Base-by-base conservation (phyloP, 2,797 vertebrate species). In the Phoebastria nigripes region DNA sequence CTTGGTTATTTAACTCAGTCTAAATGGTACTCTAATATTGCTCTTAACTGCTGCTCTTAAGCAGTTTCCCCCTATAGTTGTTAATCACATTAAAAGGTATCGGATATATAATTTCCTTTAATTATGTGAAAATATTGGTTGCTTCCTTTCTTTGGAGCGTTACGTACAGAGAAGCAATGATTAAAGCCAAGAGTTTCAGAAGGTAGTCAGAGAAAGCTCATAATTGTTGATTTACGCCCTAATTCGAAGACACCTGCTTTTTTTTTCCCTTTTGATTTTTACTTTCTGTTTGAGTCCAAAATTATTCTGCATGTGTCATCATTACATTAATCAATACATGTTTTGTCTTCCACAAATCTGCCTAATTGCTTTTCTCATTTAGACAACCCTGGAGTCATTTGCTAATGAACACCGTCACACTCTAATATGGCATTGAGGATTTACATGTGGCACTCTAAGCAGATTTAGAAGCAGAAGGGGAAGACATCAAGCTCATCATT, bases 361-460 rank as follows among this genome's bases (percentile, higher is more conserved):
- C 89, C 87, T 98, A 97, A 98, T 97, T 97, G 90, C 97, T 95
- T 78, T 95, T 95, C 97, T 97, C 95, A 85, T 97, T 97, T 92
- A 96, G 96, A 86, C 96, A 97, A 55, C 95, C 94, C 96, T 70
- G 80, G 88, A 97, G 94, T 84, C 80, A 83, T 96, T 97, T 91
- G 92, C 97, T 97, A 96, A 97, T 26, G 74, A 97, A 94, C 94
- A 90, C 77, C 33, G 3, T 90, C 62, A 62, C 4, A 37, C 76
- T 62, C 93, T 95, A 95, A 91, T 56, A 33, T 8, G 77, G 93
- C 85, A 65, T 46, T 81, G 62, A 93, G 92, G 86, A 80, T 95
- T 97, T 90, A 74, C 96, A 89, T 10, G 90, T 73, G 85, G 25
- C 81, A 52, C 61, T 44, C 56, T 26, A 46, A 70, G 66, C 61